Percentiles rank a stretch among this genome's conserved stretches.
phyloP scores from a whole-genome alignment of 2,113 vertebrate species.

The Anhinga rufa region DNA sequence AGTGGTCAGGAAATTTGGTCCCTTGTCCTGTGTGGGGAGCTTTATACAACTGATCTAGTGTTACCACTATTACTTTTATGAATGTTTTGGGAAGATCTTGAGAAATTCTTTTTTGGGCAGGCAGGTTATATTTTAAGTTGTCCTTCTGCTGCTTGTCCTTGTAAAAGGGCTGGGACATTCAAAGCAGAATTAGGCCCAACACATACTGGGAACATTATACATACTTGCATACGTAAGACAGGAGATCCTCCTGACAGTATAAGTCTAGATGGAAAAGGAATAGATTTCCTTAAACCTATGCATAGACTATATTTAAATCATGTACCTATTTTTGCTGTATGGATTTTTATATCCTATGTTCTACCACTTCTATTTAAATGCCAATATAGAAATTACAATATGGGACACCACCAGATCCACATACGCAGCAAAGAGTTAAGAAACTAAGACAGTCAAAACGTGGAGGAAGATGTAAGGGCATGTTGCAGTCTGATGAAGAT shows the following conservation, averaged over 20 bases:
- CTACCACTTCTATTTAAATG: neutral
- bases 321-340: neutral
- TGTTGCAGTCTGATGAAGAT: conserved; percentile 61
- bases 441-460: neutral
- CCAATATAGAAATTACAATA: neutral
- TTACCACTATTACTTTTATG: neutral
- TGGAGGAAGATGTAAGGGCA: conserved; percentile 27
- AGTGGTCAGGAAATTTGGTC: neutral
- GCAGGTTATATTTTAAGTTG: neutral
- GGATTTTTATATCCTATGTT: neutral
- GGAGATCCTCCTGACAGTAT: neutral
- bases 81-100: neutral
- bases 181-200: neutral
- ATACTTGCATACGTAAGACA: neutral
- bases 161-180: neutral
- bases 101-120: neutral
- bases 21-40: neutral
- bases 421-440: conserved; percentile 54
- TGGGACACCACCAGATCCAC: neutral
- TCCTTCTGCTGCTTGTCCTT: neutral
- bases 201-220: neutral
- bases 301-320: neutral
- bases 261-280: neutral
- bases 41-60: neutral
- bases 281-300: neutral